These are phyloP conservation scores for Hirtodrosophila duncani DNA, from an alignment of 2,888 invertebrate genomes.

Conservation along the genomic window DNA sequence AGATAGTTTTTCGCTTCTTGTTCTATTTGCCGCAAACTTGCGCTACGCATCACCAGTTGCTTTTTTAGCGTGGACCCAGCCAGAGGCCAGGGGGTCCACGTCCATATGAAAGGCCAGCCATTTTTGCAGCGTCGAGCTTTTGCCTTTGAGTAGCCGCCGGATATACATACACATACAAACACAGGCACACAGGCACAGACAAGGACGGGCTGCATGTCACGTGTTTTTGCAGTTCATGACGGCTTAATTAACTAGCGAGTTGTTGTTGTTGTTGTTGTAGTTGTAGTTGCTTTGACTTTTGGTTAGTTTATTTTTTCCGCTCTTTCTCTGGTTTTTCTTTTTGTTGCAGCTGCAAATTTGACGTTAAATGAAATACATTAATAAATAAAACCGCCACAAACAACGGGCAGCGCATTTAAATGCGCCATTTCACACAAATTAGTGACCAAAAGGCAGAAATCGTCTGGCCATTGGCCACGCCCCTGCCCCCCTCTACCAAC, in stretches of 20 bases:
- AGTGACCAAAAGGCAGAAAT: slow-evolving; percentile 43
- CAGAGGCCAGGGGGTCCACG: neutral
- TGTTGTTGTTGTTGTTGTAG: slow-evolving; percentile 18
- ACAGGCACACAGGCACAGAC: slow-evolving; percentile 1
- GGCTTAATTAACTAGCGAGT: slow-evolving; percentile 53
- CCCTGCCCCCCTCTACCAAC: neutral
- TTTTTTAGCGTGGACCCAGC: slow-evolving; percentile 24
- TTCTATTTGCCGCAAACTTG: slow-evolving; percentile 17
- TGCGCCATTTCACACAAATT: slow-evolving; percentile 63
- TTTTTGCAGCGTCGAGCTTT: slow-evolving; percentile 36
- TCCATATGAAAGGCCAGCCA: slow-evolving; percentile 40
- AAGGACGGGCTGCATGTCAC: slow-evolving; percentile 31
- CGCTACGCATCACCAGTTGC: slow-evolving; percentile 53
- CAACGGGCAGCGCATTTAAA: too few relatives aligned
- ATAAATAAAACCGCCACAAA: slow-evolving; percentile 59
- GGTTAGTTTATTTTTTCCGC: slow-evolving; percentile 8
- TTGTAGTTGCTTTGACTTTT: slow-evolving; percentile 30
- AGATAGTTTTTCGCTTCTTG: too few relatives aligned
- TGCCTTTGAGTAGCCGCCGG: slow-evolving; percentile 47
- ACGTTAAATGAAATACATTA: slow-evolving; percentile 58
- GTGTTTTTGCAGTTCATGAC: slow-evolving; percentile 54
- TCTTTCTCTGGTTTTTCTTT: slow-evolving; percentile 4
- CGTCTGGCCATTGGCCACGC: slow-evolving; percentile 5
- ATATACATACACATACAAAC: slow-evolving; percentile 1
- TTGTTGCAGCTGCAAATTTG: slow-evolving; percentile 14